A percentile compares a stretch with the other conserved stretches of the same genome.
These are phyloP conservation scores for Oreochromis mossambicus DNA, from an alignment of 2,797 vertebrate species.

Conservation along the genomic window DNA sequence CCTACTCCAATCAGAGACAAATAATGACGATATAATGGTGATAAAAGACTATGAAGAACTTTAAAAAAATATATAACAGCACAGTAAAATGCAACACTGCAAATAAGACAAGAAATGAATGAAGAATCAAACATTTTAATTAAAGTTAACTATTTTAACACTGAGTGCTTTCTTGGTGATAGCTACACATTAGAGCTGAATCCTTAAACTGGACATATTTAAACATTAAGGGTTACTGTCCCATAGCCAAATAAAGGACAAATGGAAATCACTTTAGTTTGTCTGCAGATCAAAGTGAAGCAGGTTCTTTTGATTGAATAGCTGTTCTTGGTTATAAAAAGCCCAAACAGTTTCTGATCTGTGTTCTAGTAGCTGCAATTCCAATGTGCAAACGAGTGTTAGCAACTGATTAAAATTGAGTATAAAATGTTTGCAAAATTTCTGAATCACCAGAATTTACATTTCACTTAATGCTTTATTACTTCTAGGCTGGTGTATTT, in stretches of 20 bases:
- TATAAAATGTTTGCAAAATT: not conserved
- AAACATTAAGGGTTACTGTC: not conserved
- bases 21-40: not conserved
- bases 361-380: not conserved
- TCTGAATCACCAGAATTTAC: not conserved
- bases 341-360: not conserved
- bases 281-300: not conserved
- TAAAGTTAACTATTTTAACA: too few species aligned
- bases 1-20: not conserved
- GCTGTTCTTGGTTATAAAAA: not conserved
- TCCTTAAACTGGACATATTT: not conserved
- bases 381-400: not conserved
- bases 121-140: not conserved
- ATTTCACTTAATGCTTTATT: not conserved
- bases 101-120: not conserved
- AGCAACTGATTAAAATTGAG: not conserved
- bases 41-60: not conserved
- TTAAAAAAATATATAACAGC: not conserved
- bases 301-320: not conserved
- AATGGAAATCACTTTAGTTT: not conserved
- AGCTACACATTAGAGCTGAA: not conserved
- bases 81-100: not conserved
- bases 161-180: not conserved
- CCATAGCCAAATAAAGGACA: not conserved
- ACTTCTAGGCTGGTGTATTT: not conserved